These are phyloP conservation scores for Dermochelys coriacea DNA, from an alignment of 2,797 vertebrate genomes.

Conservation along the genomic window DNA sequence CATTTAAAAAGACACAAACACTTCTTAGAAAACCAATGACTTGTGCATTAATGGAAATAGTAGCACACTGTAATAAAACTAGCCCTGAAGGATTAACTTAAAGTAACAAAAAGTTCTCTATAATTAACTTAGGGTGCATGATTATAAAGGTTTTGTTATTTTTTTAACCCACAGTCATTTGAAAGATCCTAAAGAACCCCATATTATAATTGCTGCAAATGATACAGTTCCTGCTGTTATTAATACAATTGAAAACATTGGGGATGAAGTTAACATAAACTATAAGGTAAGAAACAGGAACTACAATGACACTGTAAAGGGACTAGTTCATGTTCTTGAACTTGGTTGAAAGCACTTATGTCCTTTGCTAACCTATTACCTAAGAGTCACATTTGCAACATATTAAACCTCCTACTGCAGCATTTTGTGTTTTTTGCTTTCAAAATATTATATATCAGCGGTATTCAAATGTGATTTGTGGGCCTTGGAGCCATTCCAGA, in stretches of 20 bases:
- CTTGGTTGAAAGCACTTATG: not conserved
- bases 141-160: not conserved
- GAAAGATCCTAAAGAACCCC: slow-evolving; percentile 81
- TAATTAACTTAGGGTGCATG: not conserved
- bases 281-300: slow-evolving; percentile 87
- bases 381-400: not conserved
- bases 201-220: slow-evolving; percentile 87
- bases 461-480: not conserved
- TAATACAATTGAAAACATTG: slow-evolving; percentile 88
- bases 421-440: not conserved
- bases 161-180: slow-evolving; percentile 60
- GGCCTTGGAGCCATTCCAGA: not conserved
- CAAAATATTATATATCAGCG: not conserved
- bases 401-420: not conserved
- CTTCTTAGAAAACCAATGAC: not conserved
- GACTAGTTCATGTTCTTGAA: not conserved
- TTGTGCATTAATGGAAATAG: not conserved
- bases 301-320: not conserved
- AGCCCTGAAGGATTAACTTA: not conserved
- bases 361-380: not conserved
- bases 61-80: not conserved
- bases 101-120: not conserved
- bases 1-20: not conserved
- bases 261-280: slow-evolving; percentile 89
- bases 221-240: slow-evolving; percentile 83